phyloP scores from a whole-genome alignment of 2,113 vertebrate genomes.

The Pluvianellus socialis region DNA sequence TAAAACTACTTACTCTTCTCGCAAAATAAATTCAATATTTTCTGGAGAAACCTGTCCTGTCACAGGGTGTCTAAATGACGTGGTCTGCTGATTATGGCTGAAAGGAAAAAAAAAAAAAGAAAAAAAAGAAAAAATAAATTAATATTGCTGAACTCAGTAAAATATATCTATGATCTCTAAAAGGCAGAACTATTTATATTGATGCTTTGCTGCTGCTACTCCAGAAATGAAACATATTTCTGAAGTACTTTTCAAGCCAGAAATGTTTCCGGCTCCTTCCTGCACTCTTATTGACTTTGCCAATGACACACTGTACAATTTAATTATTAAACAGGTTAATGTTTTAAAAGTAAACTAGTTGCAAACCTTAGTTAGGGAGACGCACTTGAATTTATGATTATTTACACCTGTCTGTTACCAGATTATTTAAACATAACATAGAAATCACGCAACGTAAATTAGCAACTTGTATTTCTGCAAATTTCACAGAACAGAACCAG shows the following conservation, averaged over 20 bases:
- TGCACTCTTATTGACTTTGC: constrained; percentile 16
- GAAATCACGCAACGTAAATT: neutral
- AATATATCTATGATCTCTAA: neutral
- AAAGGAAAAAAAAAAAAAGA: constrained; percentile 28
- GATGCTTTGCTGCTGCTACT: neutral
- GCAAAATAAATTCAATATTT: constrained; percentile 93
- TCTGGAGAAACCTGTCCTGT: constrained; percentile 95
- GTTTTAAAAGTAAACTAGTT: neutral
- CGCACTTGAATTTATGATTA: neutral
- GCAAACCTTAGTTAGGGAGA: neutral
- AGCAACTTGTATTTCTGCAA: neutral
- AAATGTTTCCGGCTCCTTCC: constrained; percentile 14
- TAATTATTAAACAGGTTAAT: constrained; percentile 20
- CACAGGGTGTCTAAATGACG: constrained; percentile 93
- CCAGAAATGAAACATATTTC: neutral
- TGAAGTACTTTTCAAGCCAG: neutral
- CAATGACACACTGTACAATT: neutral
- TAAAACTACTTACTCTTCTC: constrained; percentile 89
- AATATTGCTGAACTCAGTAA: neutral
- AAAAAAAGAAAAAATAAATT: constrained; percentile 5
- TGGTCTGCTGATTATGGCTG: constrained; percentile 94
- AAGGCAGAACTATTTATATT: neutral
- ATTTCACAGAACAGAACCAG: neutral
- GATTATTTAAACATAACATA: neutral
- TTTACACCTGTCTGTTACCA: neutral